Percentiles rank a stretch among this genome's conserved stretches.
These are phyloP conservation scores for Lordiphosa stackelbergi DNA, from an alignment of 1,140 invertebrate genomes.

Conservation along the genomic window DNA sequence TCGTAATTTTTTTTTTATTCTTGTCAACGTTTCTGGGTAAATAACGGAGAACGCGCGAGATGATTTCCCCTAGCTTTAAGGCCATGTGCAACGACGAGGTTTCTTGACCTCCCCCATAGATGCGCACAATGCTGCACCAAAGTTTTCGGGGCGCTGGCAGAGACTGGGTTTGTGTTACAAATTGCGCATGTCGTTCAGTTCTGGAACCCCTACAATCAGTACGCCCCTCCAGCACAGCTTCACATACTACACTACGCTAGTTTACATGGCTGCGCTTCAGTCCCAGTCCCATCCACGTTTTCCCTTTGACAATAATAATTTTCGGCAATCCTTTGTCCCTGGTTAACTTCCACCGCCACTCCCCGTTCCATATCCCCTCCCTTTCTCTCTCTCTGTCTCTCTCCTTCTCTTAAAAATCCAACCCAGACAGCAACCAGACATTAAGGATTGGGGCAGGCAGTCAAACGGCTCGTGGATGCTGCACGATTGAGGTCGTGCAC, in stretches of 20 bases:
- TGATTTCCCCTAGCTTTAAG: conserved; percentile 34
- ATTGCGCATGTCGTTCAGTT: conserved; percentile 75
- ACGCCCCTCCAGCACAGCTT: too few relatives aligned
- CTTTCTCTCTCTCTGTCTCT: conserved; percentile 7
- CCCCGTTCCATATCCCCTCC: background rate
- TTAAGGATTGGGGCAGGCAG: conserved; percentile 51
- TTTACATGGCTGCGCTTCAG: conserved; percentile 4
- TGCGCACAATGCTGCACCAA: conserved; percentile 18
- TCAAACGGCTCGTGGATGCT: conserved; percentile 23
- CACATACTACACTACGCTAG: background rate
- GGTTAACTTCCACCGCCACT: conserved; percentile 33
- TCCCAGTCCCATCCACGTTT: background rate
- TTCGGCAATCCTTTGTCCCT: conserved; percentile 62
- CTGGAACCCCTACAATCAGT: conserved; percentile 17
- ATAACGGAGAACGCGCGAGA: conserved; percentile 36
- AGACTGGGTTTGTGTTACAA: conserved; percentile 77
- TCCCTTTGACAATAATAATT: conserved; percentile 34
- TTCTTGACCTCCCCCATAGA: conserved; percentile 68
- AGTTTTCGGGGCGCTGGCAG: conserved; percentile 65
- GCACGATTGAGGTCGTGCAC: conserved; percentile 72
- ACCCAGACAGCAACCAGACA: conserved; percentile 66
- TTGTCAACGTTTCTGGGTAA: conserved; percentile 40
- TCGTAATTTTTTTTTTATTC: conserved; percentile 5
- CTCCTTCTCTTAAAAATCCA: conserved; percentile 6
- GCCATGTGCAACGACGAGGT: conserved; percentile 34